Evolutionary conservation across 2,113 vertebrate species (phyloP).

Genomic region (Elgaria multicarinata): DNA sequence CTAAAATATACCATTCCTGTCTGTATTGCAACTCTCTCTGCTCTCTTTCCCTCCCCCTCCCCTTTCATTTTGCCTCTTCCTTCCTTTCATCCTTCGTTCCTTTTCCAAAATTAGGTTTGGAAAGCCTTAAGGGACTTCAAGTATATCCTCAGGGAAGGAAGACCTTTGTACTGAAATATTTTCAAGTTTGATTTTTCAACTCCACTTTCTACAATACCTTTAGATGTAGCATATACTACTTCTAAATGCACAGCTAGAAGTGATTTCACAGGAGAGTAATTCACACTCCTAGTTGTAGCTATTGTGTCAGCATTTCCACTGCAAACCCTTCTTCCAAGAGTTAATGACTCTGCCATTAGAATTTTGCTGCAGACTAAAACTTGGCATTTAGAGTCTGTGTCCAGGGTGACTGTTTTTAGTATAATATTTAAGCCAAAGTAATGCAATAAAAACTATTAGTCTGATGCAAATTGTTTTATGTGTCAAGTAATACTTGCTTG

Average conservation of each 20-base stretch:
- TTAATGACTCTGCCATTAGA: conserved; percentile 66
- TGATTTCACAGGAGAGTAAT: conserved; percentile 58
- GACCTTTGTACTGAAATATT: neutral
- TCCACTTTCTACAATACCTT: conserved; percentile 4
- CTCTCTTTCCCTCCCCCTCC: neutral
- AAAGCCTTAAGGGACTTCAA: conserved; percentile 5
- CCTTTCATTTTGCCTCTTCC: neutral
- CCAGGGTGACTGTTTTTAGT: conserved; percentile 51
- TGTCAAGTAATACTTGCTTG: conserved; percentile 13
- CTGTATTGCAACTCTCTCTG: neutral
- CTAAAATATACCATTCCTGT: neutral
- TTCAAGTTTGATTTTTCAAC: conserved; percentile 26
- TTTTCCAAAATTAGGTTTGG: conserved; percentile 31
- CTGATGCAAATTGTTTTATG: conserved; percentile 38
- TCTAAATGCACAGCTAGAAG: conserved; percentile 39
- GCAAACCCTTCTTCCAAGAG: conserved; percentile 60
- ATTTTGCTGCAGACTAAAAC: conserved; percentile 63
- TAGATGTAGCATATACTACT: neutral
- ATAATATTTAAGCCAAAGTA: conserved; percentile 53
- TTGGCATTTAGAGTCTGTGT: conserved; percentile 60
- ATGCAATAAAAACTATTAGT: conserved; percentile 63
- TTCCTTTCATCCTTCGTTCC: neutral
- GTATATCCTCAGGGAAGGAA: conserved; percentile 2
- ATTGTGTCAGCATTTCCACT: conserved; percentile 69
- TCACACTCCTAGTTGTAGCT: conserved; percentile 58